phyloP scores from a whole-genome alignment of 2,113 vertebrate genomes.

The Cariama cristata region DNA sequence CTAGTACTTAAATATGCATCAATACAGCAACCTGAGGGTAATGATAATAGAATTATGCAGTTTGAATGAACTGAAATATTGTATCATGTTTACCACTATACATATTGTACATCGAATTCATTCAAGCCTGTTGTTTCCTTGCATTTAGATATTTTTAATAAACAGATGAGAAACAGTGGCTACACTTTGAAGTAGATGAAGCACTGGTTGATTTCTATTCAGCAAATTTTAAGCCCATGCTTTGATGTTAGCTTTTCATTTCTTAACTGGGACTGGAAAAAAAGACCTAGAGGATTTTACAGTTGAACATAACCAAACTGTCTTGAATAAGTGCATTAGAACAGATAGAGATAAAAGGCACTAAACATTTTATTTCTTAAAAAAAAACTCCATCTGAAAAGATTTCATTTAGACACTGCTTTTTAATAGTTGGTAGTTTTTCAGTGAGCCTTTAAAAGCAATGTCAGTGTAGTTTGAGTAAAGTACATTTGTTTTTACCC shows the following conservation, averaged over 20 bases:
- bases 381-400: constrained; percentile 56
- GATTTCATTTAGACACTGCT: constrained; percentile 60
- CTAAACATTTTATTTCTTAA: constrained; percentile 60
- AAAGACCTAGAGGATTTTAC: constrained; percentile 71
- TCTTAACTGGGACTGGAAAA: constrained; percentile 59
- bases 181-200: constrained; percentile 75
- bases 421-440: constrained; percentile 70
- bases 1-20: constrained; percentile 26
- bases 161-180: constrained; percentile 56
- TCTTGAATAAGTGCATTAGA: constrained; percentile 77
- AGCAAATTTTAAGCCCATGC: constrained; percentile 69
- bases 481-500: constrained; percentile 41
- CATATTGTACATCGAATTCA: background rate
- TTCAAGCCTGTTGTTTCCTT: constrained; percentile 61
- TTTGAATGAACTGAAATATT: constrained; percentile 12
- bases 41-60: constrained; percentile 9
- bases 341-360: constrained; percentile 72
- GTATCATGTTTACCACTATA: background rate
- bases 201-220: constrained; percentile 68
- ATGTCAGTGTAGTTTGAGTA: constrained; percentile 6
- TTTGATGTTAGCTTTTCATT: constrained; percentile 76
- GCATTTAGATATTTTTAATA: constrained; percentile 74
- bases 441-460: constrained; percentile 67
- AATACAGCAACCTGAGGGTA: constrained; percentile 16
- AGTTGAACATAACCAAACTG: constrained; percentile 72